phyloP scores from a whole-genome alignment of 1,140 invertebrate genomes.

The Aradophagus sp. region DNA sequence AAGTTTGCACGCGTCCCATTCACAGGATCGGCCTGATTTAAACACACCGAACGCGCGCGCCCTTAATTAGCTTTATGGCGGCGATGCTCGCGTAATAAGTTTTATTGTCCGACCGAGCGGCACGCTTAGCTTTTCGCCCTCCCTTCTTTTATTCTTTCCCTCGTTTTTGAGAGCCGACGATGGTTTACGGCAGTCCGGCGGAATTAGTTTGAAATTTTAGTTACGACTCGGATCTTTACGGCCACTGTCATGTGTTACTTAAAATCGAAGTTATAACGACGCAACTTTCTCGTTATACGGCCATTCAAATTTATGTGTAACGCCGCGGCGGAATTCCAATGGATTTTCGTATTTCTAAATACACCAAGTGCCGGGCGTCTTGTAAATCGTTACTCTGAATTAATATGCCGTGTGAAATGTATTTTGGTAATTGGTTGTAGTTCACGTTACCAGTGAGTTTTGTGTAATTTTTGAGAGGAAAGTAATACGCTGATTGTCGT shows the following conservation, averaged over 20 bases:
- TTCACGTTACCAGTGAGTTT: too few relatives aligned
- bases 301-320: slow-evolving; percentile 10
- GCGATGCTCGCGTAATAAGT: not conserved
- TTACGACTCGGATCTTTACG: slow-evolving; percentile 7
- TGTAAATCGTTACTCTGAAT: too few relatives aligned
- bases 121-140: not conserved
- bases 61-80: slow-evolving; percentile 16
- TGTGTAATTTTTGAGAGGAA: too few relatives aligned
- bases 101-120: slow-evolving; percentile 8
- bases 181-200: slow-evolving; percentile 2
- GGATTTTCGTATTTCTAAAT: not conserved
- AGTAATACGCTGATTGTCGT: too few relatives aligned
- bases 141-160: too few relatives aligned
- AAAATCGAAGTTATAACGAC: slow-evolving; percentile 23
- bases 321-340: slow-evolving; percentile 6
- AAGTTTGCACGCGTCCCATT: slow-evolving; percentile 10
- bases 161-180: not conserved
- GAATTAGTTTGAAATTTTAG: slow-evolving; percentile 28
- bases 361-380: too few relatives aligned
- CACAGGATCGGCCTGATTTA: not conserved
- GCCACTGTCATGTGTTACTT: slow-evolving; percentile 21
- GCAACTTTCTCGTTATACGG: too few relatives aligned
- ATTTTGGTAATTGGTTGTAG: too few relatives aligned
- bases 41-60: not conserved
- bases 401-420: too few relatives aligned